Conservation (phyloP, 2,888 invertebrate species). For the Encarsia formosa region DNA sequence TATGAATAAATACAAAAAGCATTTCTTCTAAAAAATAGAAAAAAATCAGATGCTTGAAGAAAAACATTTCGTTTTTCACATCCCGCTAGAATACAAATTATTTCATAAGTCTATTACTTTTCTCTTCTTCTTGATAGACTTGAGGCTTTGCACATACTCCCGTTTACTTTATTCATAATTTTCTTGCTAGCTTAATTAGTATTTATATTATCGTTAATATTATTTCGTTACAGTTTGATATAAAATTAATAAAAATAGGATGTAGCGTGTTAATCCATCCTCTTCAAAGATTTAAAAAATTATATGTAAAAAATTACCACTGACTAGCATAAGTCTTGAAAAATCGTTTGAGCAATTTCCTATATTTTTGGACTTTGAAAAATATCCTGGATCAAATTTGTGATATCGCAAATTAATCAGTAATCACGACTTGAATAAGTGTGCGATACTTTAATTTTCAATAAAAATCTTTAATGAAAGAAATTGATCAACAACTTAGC, state of each 20-base stretch:
- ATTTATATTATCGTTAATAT: slow-evolving; percentile 12
- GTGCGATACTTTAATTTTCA: too few species aligned
- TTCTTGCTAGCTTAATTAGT: slow-evolving; percentile 12
- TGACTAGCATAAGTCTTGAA: slow-evolving; percentile 20
- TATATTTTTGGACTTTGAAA: too few species aligned
- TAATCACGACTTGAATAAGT: too few species aligned
- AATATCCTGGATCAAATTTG: too few species aligned
- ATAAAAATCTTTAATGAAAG: too few species aligned
- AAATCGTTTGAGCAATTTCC: slow-evolving; percentile 3
- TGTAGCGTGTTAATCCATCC: slow-evolving; percentile 22
- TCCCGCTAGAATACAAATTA: slow-evolving; percentile 7
- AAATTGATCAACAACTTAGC: too few species aligned
- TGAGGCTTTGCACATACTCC: slow-evolving; percentile 15
- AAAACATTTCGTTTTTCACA: slow-evolving; percentile 2
- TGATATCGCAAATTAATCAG: too few species aligned
- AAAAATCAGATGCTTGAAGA: slow-evolving; percentile 15
- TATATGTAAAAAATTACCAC: slow-evolving; percentile 2
- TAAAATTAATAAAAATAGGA: slow-evolving; percentile 15
- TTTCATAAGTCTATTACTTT: slow-evolving; percentile 12
- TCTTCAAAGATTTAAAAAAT: slow-evolving; percentile 2
- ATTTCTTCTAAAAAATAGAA: slow-evolving; percentile 7
- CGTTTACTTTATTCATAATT: slow-evolving; percentile 7
- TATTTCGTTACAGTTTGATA: slow-evolving; percentile 19
- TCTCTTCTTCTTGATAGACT: neutral
- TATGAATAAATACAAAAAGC: slow-evolving; percentile 2